phyloP scores from a whole-genome alignment of 64 coral and sea anemone species.

The Porites lutea region DNA sequence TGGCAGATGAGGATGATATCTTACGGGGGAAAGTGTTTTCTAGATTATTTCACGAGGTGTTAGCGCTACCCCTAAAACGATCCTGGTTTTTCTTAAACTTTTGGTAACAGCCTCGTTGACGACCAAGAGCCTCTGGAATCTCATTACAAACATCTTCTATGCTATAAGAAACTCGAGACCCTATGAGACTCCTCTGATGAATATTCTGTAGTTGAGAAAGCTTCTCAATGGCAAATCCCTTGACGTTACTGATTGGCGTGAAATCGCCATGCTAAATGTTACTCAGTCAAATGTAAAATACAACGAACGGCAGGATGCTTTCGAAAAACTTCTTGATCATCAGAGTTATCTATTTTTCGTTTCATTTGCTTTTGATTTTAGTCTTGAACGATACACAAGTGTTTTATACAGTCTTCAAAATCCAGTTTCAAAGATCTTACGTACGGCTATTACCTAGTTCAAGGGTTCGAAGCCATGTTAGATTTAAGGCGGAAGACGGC shows the following conservation, averaged over 20 bases:
- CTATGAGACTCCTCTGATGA: constrained; percentile 22
- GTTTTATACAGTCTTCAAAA: constrained; percentile 9
- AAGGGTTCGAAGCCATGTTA: no score
- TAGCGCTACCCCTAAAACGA: constrained; percentile 8
- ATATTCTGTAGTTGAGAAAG: constrained; percentile 49
- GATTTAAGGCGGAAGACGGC: constrained; percentile 39
- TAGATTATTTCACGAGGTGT: no score
- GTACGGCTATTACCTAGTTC: no score
- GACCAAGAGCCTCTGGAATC: constrained; percentile 43
- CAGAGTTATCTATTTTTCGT: constrained; percentile 32
- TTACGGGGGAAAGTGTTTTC: no score
- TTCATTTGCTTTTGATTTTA: constrained; percentile 30
- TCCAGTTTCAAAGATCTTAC: constrained; percentile 46
- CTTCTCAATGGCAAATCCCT: constrained; percentile 55
- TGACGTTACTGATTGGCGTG: constrained; percentile 56
- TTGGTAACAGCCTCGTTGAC: constrained; percentile 57
- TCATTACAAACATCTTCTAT: constrained; percentile 46
- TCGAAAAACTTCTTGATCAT: constrained; percentile 32
- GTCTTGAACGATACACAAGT: constrained; percentile 28
- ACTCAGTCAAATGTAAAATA: constrained; percentile 40
- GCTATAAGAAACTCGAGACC: constrained; percentile 41
- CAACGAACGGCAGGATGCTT: neutral
- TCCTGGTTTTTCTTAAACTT: constrained; percentile 60
- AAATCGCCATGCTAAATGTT: constrained; percentile 46
- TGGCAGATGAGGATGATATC: no score